Conservation (phyloP, 2,113 vertebrate species). For the Phasianus colchicus region DNA sequence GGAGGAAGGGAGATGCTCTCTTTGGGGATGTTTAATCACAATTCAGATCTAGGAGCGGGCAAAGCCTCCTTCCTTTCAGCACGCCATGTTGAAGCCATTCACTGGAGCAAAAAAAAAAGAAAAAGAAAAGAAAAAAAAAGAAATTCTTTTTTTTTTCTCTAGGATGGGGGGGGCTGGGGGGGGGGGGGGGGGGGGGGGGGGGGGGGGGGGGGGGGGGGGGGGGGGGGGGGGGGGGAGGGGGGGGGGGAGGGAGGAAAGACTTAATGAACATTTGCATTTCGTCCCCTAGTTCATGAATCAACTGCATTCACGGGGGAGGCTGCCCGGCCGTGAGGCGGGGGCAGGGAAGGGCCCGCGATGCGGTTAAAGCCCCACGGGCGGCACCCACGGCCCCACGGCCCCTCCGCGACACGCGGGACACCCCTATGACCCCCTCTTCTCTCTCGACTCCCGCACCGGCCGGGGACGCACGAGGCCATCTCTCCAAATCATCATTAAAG, state of each 20-base stretch:
- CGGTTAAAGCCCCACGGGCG: background rate
- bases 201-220: background rate
- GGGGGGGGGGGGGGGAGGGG: background rate
- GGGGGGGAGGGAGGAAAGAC: background rate
- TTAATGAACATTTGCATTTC: constrained; percentile 57
- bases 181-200: background rate
- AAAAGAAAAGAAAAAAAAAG: too few relatives aligned
- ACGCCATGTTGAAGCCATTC: constrained; percentile 65
- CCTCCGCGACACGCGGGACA: background rate
- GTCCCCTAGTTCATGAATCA: constrained; percentile 31
- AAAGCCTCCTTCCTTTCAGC: constrained; percentile 54
- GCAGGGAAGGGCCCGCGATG: background rate
- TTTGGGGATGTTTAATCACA: constrained; percentile 67
- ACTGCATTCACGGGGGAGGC: background rate
- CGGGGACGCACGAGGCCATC: background rate
- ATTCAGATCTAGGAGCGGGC: constrained; percentile 56
- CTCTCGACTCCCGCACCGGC: background rate
- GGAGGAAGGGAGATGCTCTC: constrained; percentile 67
- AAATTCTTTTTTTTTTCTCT: background rate
- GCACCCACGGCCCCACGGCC: background rate
- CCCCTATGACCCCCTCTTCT: background rate
- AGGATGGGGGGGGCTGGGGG: too few relatives aligned
- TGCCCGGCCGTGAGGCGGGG: background rate
- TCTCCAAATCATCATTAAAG: constrained; percentile 13
- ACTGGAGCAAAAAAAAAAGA: background rate